Percentiles rank a stretch among this genome's conserved stretches.
Evolutionary conservation across 2,797 vertebrate genomes (phyloP).

Genomic region (Lacerta viridis): DNA sequence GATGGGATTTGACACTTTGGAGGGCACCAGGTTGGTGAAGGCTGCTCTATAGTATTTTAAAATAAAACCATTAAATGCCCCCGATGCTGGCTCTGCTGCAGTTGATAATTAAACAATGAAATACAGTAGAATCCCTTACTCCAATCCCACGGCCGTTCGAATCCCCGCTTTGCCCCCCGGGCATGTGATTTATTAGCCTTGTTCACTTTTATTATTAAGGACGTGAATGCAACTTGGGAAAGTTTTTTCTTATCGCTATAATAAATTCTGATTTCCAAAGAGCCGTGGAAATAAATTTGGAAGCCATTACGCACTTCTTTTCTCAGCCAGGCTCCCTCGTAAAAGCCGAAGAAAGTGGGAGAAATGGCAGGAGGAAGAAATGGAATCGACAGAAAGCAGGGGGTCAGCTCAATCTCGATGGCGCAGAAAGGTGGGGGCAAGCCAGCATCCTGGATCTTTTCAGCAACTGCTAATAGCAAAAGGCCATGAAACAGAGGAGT

Average conservation of each 20-base stretch:
- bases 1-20: too few species aligned
- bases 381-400: too few species aligned
- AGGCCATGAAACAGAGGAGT: not conserved
- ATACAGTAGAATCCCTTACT: not conserved
- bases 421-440: not conserved
- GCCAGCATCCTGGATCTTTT: not conserved
- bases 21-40: too few species aligned
- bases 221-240: slow-evolving; percentile 11
- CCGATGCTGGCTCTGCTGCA: not conserved
- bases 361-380: not conserved
- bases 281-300: slow-evolving; percentile 1
- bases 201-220: slow-evolving; percentile 29
- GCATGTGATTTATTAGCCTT: not conserved
- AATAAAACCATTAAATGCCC: not conserved
- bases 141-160: not conserved
- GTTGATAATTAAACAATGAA: slow-evolving; percentile 34
- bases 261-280: slow-evolving; percentile 33
- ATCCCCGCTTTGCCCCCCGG: too few species aligned
- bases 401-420: not conserved
- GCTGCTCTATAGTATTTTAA: not conserved
- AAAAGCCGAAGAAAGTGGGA: slow-evolving; percentile 5
- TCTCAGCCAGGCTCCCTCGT: not conserved
- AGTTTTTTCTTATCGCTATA: slow-evolving; percentile 12
- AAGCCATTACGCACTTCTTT: not conserved
- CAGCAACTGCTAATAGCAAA: not conserved